These are phyloP conservation scores for Crocodylus rhombifer DNA, from an alignment of 2,797 vertebrate species.

Conservation along the genomic window DNA sequence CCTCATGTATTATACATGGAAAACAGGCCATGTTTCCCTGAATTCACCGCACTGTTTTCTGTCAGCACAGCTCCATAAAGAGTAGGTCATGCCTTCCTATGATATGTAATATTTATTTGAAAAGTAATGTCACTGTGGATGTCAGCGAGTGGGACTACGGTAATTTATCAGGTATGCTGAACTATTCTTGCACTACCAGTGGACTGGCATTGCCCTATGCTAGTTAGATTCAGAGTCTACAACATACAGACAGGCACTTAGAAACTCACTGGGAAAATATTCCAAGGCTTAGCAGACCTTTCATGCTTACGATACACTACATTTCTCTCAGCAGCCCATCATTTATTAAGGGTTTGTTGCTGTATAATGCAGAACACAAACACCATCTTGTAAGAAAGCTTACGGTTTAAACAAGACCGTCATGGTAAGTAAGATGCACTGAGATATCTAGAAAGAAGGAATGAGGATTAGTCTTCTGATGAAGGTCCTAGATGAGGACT, in stretches of 20 bases:
- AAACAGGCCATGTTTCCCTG: rapidly evolving
- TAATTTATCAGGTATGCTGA: rapidly evolving
- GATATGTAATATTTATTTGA: background rate
- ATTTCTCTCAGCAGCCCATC: background rate
- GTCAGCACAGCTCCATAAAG: background rate
- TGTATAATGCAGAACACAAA: background rate
- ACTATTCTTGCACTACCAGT: background rate
- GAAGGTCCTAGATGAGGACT: background rate
- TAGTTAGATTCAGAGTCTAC: rapidly evolving
- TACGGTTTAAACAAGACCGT: background rate
- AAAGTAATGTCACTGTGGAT: background rate
- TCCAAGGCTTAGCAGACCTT: background rate
- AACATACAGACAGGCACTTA: background rate
- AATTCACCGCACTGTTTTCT: conserved; percentile 26
- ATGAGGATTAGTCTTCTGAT: background rate
- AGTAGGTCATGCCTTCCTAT: background rate
- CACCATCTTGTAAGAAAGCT: background rate
- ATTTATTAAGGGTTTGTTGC: background rate
- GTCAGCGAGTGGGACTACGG: background rate
- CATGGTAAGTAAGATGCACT: background rate
- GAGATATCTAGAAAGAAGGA: background rate
- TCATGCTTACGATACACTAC: rapidly evolving
- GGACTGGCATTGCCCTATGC: background rate
- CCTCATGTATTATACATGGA: background rate
- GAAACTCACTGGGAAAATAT: background rate